These are phyloP conservation scores for Speoplatyrhinus poulsoni DNA, from an alignment of 2,113 vertebrate species.

Conservation along the genomic window DNA sequence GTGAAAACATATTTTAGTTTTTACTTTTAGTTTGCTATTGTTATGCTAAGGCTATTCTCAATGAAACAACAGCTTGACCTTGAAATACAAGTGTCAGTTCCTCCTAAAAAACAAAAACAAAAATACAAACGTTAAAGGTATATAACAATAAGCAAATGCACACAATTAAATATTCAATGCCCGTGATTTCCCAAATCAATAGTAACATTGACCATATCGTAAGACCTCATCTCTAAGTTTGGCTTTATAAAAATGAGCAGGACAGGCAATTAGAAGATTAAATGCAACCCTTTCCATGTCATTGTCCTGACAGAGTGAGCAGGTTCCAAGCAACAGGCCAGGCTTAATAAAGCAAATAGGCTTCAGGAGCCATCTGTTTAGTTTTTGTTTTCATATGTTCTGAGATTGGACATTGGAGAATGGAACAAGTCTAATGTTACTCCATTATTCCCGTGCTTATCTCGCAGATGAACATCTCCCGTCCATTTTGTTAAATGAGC, in stretches of 20 bases:
- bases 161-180: no score
- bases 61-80: no score
- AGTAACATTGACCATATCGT: not conserved
- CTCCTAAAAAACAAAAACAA: no score
- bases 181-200: no score
- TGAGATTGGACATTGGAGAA: not conserved
- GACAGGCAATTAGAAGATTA: constrained; percentile 54
- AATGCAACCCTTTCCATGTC: constrained; percentile 37
- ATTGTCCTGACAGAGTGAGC: constrained; percentile 26
- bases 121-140: no score
- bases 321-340: constrained; percentile 41
- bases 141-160: no score
- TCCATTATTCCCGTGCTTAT: constrained; percentile 38
- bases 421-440: constrained; percentile 6
- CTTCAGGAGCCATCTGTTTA: constrained; percentile 53
- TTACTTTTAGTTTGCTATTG: no score
- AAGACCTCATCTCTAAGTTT: constrained; percentile 5
- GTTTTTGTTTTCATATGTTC: constrained; percentile 27
- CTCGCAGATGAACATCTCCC: constrained; percentile 29
- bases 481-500: constrained; percentile 16
- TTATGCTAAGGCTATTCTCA: no score
- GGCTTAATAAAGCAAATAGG: constrained; percentile 52
- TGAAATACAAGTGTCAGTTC: no score
- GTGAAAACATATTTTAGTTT: no score
- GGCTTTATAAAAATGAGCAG: constrained; percentile 40